Evolutionary conservation across 2,797 vertebrate species (phyloP), one percentile per base, ranked within the genome.

Genomic region (Synaphobranchus kaupii): DNA sequence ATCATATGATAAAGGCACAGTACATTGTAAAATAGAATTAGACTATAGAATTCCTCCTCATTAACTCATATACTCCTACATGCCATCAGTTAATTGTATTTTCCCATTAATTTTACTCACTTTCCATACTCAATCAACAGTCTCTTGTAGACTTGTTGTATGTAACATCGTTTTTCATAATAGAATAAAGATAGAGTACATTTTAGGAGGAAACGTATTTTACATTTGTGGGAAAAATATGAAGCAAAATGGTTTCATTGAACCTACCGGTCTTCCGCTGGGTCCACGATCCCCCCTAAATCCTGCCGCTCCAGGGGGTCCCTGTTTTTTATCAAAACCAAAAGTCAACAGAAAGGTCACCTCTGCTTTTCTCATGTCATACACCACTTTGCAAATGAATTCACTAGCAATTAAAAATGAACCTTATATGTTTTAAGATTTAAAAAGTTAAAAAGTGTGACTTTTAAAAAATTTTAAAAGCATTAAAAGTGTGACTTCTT

Each of bases 181-280:
- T n/a, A 71, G 12, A 12, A 71, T 9, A 34, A 28, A 68, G 3
- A 15, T 44, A 4, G 73, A 44, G 13, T 76, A 48, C 25, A 48
- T 48, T 81, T 20, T 80, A 39, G 71, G 15, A 39, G 71, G 15
- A 76, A 39, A 39, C 17, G 12, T 0, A 34, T 39, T 39, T 73
- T 31, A 20, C 12, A 78, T 20, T 1, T 22, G 4, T 17, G 4
- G 20, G 20, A 60, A 60, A 60, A 56, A 56, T 1, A 56, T 12
- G 34, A 47, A 78, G 68, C 34, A 39, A 3, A 78, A 47, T 31
- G 15, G 73, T 44, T n/a, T 68, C 12, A 34, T 50, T 58, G n/a
- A 63, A 97, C 98, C 90, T 96, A 99, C 98, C 88, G 97, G 97
- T 93, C 97, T 96, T 93, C 98, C 98, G 94, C 99, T 99, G 85